Conservation (phyloP, 2,888 invertebrate species). For the Phortica okadai region DNA sequence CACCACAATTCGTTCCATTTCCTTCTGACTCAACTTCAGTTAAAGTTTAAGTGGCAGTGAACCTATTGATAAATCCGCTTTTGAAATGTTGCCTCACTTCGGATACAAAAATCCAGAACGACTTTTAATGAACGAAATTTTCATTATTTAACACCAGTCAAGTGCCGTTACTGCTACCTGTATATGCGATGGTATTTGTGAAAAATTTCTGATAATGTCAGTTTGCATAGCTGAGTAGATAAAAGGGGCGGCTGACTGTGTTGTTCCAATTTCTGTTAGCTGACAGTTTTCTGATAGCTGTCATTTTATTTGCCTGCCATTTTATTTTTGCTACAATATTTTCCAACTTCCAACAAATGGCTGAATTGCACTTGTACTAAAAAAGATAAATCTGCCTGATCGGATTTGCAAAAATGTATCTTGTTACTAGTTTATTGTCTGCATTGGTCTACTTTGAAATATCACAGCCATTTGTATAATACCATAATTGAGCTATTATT, state of each 20-base stretch:
- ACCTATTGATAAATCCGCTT: slow-evolving; percentile 55
- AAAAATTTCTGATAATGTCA: slow-evolving; percentile 15
- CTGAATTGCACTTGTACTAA: slow-evolving; percentile 1
- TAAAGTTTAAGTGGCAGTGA: slow-evolving; percentile 63
- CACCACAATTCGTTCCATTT: not conserved
- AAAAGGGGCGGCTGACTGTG: not conserved
- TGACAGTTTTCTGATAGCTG: slow-evolving; percentile 23
- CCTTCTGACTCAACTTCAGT: slow-evolving; percentile 29
- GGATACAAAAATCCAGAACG: not conserved
- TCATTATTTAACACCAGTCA: not conserved
- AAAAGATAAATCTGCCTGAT: slow-evolving; percentile 31
- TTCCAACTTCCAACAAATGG: not conserved
- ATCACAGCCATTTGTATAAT: slow-evolving; percentile 6
- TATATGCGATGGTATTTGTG: not conserved
- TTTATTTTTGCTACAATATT: not conserved
- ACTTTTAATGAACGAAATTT: not conserved
- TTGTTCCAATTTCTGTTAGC: slow-evolving; percentile 20
- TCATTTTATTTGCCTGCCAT: slow-evolving; percentile 17
- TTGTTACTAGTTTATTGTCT: not conserved
- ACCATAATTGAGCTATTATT: slow-evolving; percentile 26
- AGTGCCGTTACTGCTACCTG: not conserved
- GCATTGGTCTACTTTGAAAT: not conserved
- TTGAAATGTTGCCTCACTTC: not conserved
- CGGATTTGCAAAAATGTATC: slow-evolving; percentile 28
- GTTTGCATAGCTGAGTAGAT: not conserved